Conservation (phyloP, 2,797 vertebrate genomes). For the Anguilla pacifica region DNA sequence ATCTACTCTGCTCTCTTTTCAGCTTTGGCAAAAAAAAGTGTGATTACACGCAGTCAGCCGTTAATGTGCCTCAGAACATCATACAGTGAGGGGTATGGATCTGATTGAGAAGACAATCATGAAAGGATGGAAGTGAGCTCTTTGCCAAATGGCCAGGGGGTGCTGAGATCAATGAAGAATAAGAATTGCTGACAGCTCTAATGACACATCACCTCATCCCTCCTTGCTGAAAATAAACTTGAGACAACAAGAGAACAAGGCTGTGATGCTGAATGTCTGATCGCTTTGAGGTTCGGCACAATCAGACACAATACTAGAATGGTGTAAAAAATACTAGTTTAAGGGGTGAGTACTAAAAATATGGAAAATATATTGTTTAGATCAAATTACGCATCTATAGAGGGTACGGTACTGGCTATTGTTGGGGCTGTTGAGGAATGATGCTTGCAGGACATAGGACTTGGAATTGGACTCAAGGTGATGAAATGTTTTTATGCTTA, state of each 20-base stretch:
- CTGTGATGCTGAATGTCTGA: not conserved
- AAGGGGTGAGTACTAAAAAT: not conserved
- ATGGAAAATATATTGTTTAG: not conserved
- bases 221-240: constrained; percentile 1
- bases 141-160: not conserved
- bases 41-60: not conserved
- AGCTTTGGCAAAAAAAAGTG: not conserved
- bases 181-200: not conserved
- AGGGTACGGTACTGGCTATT: not conserved
- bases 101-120: not conserved
- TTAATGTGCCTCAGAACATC: not conserved
- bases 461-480: not conserved
- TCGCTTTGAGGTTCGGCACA: not conserved
- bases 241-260: not conserved
- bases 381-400: not conserved
- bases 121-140: not conserved
- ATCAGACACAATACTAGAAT: not conserved
- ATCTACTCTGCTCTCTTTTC: not conserved
- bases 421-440: not conserved
- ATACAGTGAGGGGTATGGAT: not conserved
- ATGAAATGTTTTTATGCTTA: not conserved
- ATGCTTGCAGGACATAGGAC: not conserved
- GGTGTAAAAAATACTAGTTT: not conserved
- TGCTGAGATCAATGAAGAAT: not conserved
- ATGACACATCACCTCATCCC: constrained; percentile 1